Evolutionary conservation across 1,140 invertebrate species (phyloP), one percentile per base, ranked within the genome.

Genomic region (Nymphalis io): DNA sequence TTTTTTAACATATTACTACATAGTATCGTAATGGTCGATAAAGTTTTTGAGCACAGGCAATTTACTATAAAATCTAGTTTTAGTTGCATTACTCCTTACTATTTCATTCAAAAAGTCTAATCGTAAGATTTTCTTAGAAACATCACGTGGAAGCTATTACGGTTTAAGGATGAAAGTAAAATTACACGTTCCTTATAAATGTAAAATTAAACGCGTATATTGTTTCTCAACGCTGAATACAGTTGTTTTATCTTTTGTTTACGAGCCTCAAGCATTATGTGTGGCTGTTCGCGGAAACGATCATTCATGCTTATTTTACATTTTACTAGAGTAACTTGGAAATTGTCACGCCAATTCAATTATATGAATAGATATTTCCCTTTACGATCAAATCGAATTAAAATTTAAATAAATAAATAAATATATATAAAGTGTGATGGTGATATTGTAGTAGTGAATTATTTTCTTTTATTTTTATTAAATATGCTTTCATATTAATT

Each of bases 171-270:
- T n/a, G 27, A 27, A 15, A 55, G 23, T 23, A 55, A 55, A 55
- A 55, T 51, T 20, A 55, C 51, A 55, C 12, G 21, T 55, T 4
- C 51, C 51, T 23, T 27, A 27, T 55, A 16, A 55, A 55, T 55
- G 51, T 55, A 55, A 55, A 55, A 55, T 55, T 55, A 55, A 55
- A 55, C 51, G 21, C 51, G 51, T 55, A 55, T 55, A 55, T 55
- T 55, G 51, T 55, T 55, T 55, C 51, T 55, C 51, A 21, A 60
- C 61, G 42, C 55, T 65, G 62, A 59, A 60, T 64, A 55, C 58
- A 65, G 80, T 74, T 81, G 81, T 81, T 83, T 80, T 83, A 82
- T 83, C 80, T 83, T 76, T 78, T 82, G 81, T 83, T 83, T 83
- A 83, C 78, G 78, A 76, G 70, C 74, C 67, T 46, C 44, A 70